Percentiles rank a stretch among this genome's conserved stretches.
phyloP scores from a whole-genome alignment of 2,888 invertebrate genomes.

The Ommatoiulus sabulosus region DNA sequence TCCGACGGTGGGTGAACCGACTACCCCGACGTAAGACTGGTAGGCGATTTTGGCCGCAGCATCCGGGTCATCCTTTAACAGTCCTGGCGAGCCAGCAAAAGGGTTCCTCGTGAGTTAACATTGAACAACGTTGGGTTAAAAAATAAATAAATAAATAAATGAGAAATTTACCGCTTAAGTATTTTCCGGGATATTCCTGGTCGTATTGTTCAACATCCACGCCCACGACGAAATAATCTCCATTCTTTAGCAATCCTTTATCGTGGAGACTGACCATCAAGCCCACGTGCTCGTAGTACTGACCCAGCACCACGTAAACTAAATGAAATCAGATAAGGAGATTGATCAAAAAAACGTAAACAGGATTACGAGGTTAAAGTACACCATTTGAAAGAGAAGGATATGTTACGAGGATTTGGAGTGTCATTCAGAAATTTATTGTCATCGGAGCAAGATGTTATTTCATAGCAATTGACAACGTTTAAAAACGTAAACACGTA shows the following conservation, averaged over 20 bases:
- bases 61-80: constrained; percentile 74
- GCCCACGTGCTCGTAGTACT: constrained; percentile 90
- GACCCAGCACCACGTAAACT: constrained; percentile 93
- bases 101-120: not conserved
- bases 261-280: constrained; percentile 88
- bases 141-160: not conserved
- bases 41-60: constrained; percentile 75
- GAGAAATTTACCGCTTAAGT: constrained; percentile 74
- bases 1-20: constrained; percentile 77
- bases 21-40: constrained; percentile 81
- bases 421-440: no score
- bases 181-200: constrained; percentile 78
- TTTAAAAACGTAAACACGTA: no score
- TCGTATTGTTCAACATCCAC: constrained; percentile 92
- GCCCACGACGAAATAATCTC: constrained; percentile 95
- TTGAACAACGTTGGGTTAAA: no score
- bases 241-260: constrained; percentile 82
- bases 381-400: no score
- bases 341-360: no score
- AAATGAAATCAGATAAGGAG: no score
- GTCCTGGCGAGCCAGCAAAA: constrained; percentile 68
- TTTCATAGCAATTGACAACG: no score
- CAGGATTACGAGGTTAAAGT: no score
- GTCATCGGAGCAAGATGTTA: no score
- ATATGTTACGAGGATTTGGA: no score